These are phyloP conservation scores for Agonopterix alstromeriana DNA, from an alignment of 2,888 invertebrate species.

Conservation along the genomic window DNA sequence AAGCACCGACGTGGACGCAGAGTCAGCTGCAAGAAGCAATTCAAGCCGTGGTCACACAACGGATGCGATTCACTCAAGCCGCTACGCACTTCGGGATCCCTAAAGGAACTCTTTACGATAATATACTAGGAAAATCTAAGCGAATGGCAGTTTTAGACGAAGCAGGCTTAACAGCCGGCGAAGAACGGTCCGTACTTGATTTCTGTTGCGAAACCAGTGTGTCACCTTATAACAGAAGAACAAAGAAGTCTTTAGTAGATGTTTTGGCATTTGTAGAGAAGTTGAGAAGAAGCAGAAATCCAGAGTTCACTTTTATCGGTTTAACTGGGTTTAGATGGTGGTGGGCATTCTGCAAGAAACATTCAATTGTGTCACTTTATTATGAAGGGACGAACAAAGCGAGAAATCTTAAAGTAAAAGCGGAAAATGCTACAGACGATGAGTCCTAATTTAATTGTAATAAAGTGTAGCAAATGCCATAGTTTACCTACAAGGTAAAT, in stretches of 20 bases:
- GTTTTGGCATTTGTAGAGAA: constrained; percentile 82
- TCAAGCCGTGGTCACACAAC: constrained; percentile 84
- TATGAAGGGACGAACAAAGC: constrained; percentile 35
- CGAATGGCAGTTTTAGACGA: constrained; percentile 86
- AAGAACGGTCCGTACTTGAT: constrained; percentile 81
- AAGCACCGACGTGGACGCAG: constrained; percentile 86
- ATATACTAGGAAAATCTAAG: constrained; percentile 85
- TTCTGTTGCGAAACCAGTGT: constrained; percentile 84
- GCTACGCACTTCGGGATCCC: constrained; percentile 83
- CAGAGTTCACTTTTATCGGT: constrained; percentile 81
- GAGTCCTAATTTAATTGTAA: constrained; percentile 21
- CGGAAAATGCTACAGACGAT: constrained; percentile 33
- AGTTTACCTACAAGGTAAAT: too few species aligned
- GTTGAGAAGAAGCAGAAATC: constrained; percentile 74
- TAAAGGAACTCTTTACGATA: constrained; percentile 87
- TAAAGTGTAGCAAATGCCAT: too few species aligned
- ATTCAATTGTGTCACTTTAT: constrained; percentile 40
- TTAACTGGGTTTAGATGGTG: constrained; percentile 86
- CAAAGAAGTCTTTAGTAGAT: constrained; percentile 80
- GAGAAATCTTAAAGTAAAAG: constrained; percentile 31
- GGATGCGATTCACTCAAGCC: constrained; percentile 87
- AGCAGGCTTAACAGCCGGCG: constrained; percentile 75
- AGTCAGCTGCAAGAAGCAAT: constrained; percentile 85
- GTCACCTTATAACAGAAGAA: constrained; percentile 83
- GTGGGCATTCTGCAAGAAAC: constrained; percentile 90